Conservation (phyloP, 2,797 vertebrate species). For the Tolypeutes matacus region DNA sequence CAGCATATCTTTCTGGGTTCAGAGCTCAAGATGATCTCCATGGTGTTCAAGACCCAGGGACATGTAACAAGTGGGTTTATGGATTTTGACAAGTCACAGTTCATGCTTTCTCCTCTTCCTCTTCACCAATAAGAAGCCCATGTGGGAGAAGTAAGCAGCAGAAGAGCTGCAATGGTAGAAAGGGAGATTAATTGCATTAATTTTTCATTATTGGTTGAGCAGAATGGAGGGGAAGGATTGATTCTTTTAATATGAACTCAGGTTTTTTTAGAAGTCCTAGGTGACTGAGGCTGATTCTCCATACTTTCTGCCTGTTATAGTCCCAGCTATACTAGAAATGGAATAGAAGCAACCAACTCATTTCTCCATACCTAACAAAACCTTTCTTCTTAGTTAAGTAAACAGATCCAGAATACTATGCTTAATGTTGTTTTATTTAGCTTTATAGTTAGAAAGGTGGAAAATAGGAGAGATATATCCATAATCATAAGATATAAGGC, state of each 20-base stretch:
- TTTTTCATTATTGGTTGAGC: not conserved
- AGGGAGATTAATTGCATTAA: not conserved
- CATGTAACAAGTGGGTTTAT: not conserved
- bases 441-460: not conserved
- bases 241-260: not conserved
- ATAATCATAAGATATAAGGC: not conserved
- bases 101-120: not conserved
- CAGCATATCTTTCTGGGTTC: not conserved
- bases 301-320: not conserved
- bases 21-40: not conserved
- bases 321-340: not conserved
- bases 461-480: not conserved
- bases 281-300: not conserved
- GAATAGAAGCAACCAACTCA: not conserved
- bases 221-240: not conserved
- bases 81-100: not conserved
- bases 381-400: not conserved
- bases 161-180: not conserved
- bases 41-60: not conserved
- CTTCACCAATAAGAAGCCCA: not conserved
- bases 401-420: not conserved
- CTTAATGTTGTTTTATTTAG: conserved; percentile 62
- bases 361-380: not conserved
- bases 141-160: not conserved
- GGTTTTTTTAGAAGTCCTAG: not conserved